Percentiles rank a stretch among this genome's conserved stretches.
Evolutionary conservation across 2,113 vertebrate genomes (phyloP).

Genomic region (Phylloscopus trochilus): DNA sequence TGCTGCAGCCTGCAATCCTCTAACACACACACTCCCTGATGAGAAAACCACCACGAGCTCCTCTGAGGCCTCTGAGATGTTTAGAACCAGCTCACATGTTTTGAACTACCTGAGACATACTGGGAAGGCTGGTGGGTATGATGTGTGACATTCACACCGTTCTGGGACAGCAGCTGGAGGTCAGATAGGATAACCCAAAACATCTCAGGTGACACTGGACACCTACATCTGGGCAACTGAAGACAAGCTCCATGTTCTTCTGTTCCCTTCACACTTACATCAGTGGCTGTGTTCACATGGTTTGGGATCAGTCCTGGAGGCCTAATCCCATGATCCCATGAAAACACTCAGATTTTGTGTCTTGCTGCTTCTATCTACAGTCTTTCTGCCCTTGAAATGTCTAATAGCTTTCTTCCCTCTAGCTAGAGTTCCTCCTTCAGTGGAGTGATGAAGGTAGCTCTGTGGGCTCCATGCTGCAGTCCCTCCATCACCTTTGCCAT

Average conservation of each 20-base stretch:
- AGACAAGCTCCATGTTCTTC: not conserved
- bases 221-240: not conserved
- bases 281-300: rapidly evolving
- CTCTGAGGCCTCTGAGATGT: not conserved
- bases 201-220: not conserved
- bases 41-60: not conserved
- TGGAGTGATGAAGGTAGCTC: not conserved
- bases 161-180: not conserved
- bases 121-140: not conserved
- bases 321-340: not conserved
- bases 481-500: not conserved
- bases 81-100: not conserved
- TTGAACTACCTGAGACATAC: not conserved
- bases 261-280: not conserved
- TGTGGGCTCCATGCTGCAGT: not conserved
- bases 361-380: not conserved
- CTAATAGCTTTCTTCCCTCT: not conserved
- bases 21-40: not conserved
- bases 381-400: not conserved
- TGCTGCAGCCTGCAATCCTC: not conserved
- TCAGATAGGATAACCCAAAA: not conserved
- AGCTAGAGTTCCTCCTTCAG: not conserved
- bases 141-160: not conserved
- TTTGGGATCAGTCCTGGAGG: not conserved
- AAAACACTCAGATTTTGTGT: not conserved